Percentiles rank a stretch among this genome's conserved stretches.
Evolutionary conservation across 1,140 invertebrate species (phyloP).

Genomic region (Rhyacophila brunnea): DNA sequence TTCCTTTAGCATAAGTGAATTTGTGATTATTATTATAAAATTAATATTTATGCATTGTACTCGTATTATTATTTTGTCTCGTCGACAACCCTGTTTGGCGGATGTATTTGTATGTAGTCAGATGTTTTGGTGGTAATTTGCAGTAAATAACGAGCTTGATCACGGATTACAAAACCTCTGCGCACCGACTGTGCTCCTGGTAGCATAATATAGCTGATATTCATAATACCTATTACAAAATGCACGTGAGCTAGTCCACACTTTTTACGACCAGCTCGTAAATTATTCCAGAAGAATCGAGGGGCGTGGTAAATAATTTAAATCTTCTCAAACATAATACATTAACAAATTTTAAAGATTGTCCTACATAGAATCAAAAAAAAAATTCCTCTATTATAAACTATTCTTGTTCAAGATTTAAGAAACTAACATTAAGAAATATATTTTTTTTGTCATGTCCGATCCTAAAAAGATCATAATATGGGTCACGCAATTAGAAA

Average conservation of each 20-base stretch:
- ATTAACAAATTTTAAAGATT: no score
- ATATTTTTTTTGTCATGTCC: no score
- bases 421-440: no score
- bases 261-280: slow-evolving; percentile 1
- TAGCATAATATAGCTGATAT: not conserved
- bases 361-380: no score
- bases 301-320: slow-evolving; percentile 3
- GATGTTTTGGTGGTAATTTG: slow-evolving; percentile 27
- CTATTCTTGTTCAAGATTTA: no score
- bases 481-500: no score
- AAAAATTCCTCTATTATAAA: no score
- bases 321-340: not conserved
- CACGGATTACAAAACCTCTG: slow-evolving; percentile 22
- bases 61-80: no score
- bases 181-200: not conserved
- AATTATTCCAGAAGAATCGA: not conserved
- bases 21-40: no score
- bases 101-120: slow-evolving; percentile 6
- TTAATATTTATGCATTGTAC: no score
- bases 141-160: slow-evolving; percentile 26
- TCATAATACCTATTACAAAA: not conserved
- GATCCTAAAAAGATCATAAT: no score
- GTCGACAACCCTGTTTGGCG: not conserved
- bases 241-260: not conserved
- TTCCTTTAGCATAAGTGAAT: no score